A percentile compares a stretch with the other conserved stretches of the same genome.
Conservation (phyloP, 2,888 invertebrate species). For the Mactromeris polynyma region DNA sequence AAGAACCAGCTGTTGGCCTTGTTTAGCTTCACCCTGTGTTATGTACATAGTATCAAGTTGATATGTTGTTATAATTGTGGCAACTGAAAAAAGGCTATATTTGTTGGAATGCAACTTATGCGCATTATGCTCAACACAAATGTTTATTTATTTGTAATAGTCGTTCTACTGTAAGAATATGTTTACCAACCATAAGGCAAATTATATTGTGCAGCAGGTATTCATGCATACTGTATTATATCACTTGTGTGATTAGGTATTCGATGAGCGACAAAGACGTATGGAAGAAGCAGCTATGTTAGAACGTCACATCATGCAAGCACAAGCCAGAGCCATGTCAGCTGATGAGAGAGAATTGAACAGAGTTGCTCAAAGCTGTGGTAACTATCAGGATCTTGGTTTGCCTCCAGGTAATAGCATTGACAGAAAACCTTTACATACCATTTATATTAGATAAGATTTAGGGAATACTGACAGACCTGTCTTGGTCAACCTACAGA, state of each 20-base stretch:
- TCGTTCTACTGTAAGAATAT: too few species aligned
- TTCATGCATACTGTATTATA: not conserved
- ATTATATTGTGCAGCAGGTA: too few species aligned
- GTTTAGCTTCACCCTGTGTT: too few species aligned
- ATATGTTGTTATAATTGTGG: too few species aligned
- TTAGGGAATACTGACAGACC: not conserved
- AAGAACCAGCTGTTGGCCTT: too few species aligned
- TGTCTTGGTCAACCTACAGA: not conserved
- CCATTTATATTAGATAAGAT: not conserved
- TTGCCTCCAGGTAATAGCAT: constrained; percentile 84
- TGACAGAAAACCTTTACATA: not conserved
- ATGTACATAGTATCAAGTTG: too few species aligned
- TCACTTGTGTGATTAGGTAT: constrained; percentile 76
- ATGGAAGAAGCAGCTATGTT: constrained; percentile 86
- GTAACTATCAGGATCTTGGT: constrained; percentile 82
- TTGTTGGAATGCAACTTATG: too few species aligned
- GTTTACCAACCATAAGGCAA: too few species aligned
- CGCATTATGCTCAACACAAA: too few species aligned
- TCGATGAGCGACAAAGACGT: constrained; percentile 84
- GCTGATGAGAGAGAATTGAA: constrained; percentile 86
- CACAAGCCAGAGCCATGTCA: constrained; percentile 86
- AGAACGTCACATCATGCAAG: constrained; percentile 87
- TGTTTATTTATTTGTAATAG: too few species aligned
- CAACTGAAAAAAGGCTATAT: too few species aligned
- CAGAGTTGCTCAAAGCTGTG: constrained; percentile 74